Evolutionary conservation across 2,888 invertebrate species (phyloP), one percentile per base, ranked within the genome.

Genomic region (Andrena chrysosceles): DNA sequence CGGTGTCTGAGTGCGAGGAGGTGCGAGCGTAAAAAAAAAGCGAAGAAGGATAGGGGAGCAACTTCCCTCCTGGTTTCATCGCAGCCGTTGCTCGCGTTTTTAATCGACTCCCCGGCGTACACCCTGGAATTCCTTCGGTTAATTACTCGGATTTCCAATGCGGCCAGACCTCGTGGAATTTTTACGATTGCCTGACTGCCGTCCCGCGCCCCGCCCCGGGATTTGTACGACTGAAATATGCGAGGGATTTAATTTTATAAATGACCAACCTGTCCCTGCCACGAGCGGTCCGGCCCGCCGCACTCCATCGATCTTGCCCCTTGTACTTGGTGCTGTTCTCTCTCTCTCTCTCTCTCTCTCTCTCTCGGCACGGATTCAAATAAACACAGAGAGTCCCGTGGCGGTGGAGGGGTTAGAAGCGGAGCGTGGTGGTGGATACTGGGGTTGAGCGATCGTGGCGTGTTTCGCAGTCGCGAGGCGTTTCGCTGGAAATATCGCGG

Each of bases 111-210:
- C 89, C 88, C 68, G 81, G 76, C 86, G 86, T 85, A 86, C 82
- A 77, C 86, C 84, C 88, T 80, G 85, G 89, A 91, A 94, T 94
- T 93, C 93, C 91, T 90, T 90, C 90, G 91, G 93, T 93, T 93
- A 93, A 94, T 94, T 94, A 93, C 93, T 88, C 90, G 90, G 91
- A 92, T 93, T 93, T 93, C 89, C 91, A 92, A 92, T 93, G 91
- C 88, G 87, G 87, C 87, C 87, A 85, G 87, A 89, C 86, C 89
- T 88, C 89, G 86, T 91, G 93, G 92, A 92, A 93, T 93, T 93
- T 92, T 91, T 92, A 92, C 92, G 89, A 92, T 89, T 92, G 89
- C 87, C 89, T 74, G 85, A 86, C 87, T 84, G 77, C 72, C 84
- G 48, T 75, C 72, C 83, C 85, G 33, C n/a, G 66, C 72, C 26